Conservation (phyloP, 2,888 invertebrate genomes). For the Rosalia funebris region DNA sequence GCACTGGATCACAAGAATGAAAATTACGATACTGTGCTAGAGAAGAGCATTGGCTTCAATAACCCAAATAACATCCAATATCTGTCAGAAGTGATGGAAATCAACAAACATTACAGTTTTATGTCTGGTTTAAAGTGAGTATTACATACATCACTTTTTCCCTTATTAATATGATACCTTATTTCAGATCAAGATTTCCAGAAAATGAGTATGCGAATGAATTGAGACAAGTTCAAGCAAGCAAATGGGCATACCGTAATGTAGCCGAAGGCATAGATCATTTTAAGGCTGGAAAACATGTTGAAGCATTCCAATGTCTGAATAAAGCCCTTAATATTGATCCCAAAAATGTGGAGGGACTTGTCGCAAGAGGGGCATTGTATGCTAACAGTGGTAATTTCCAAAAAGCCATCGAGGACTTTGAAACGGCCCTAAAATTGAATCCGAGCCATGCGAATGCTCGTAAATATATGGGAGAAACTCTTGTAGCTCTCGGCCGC, state of each 20-base stretch:
- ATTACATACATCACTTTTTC: slow-evolving; percentile 20
- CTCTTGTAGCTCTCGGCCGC: slow-evolving; percentile 86
- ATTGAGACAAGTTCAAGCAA: slow-evolving; percentile 88
- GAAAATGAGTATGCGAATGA: slow-evolving; percentile 85
- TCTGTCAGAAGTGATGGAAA: slow-evolving; percentile 79
- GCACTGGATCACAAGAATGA: slow-evolving; percentile 82
- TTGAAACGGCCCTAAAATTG: slow-evolving; percentile 88
- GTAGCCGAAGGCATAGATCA: slow-evolving; percentile 96
- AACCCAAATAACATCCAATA: slow-evolving; percentile 89
- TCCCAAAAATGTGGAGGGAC: slow-evolving; percentile 89
- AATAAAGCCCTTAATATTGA: slow-evolving; percentile 94
- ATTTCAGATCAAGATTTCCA: slow-evolving; percentile 77
- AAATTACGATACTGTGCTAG: slow-evolving; percentile 83
- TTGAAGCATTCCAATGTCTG: slow-evolving; percentile 93
- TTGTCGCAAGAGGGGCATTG: slow-evolving; percentile 90
- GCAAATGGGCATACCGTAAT: slow-evolving; percentile 90
- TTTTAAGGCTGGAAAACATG: slow-evolving; percentile 91
- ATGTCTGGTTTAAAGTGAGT: slow-evolving; percentile 76
- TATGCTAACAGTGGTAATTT: slow-evolving; percentile 95
- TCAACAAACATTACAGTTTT: slow-evolving; percentile 76
- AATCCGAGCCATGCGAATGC: slow-evolving; percentile 94
- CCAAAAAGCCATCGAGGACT: slow-evolving; percentile 93
- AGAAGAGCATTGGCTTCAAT: slow-evolving; percentile 86
- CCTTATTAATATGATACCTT: too few species aligned
- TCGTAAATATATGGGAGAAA: slow-evolving; percentile 93